These are phyloP conservation scores for Triops longicaudatus DNA, from an alignment of 1,140 invertebrate genomes.

Conservation along the genomic window DNA sequence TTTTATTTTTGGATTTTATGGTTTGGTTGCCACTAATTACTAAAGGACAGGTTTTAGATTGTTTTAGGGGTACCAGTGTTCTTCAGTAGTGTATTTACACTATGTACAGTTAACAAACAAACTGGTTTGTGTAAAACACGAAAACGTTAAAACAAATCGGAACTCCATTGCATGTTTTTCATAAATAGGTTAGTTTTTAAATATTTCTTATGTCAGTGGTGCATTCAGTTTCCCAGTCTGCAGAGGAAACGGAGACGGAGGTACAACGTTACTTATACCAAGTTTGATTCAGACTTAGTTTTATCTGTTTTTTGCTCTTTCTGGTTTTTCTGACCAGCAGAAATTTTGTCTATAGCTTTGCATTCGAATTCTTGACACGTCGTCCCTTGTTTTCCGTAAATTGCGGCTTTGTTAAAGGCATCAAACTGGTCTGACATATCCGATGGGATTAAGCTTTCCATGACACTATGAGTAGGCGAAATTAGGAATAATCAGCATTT, in stretches of 20 bases:
- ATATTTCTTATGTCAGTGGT: background rate
- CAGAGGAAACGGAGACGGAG: too few relatives aligned
- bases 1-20: background rate
- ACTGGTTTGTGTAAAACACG: background rate
- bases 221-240: background rate
- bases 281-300: background rate
- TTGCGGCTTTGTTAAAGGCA: conserved; percentile 22
- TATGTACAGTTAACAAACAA: background rate
- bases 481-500: background rate
- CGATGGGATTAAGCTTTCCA: conserved; percentile 16
- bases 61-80: background rate
- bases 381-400: conserved; percentile 19
- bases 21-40: background rate
- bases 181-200: background rate
- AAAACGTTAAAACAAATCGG: background rate
- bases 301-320: background rate
- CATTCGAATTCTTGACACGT: conserved; percentile 19
- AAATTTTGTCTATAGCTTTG: background rate
- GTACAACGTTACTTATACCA: background rate
- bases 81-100: conserved; percentile 2
- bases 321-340: background rate
- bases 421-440: conserved; percentile 20
- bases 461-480: background rate
- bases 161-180: background rate
- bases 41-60: background rate